phyloP scores from a whole-genome alignment of 2,888 invertebrate species.

The Mamestra brassicae region DNA sequence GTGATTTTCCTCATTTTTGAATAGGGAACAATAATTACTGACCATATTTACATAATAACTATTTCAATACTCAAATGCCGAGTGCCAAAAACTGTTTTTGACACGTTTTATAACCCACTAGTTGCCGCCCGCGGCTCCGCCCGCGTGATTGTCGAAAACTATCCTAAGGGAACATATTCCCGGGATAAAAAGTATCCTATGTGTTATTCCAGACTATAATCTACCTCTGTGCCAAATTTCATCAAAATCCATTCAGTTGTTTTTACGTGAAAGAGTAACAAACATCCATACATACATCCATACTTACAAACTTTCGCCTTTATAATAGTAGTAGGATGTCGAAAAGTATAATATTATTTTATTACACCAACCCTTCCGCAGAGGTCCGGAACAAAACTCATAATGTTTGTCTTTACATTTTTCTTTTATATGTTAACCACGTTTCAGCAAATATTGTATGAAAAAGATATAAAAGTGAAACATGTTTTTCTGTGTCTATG shows the following conservation, averaged over 20 bases:
- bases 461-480: constrained; percentile 33
- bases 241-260: too few relatives aligned
- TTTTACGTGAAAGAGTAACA: too few relatives aligned
- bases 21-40: neutral
- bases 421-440: constrained; percentile 35
- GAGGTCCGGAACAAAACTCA: constrained; percentile 29
- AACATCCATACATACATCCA: too few relatives aligned
- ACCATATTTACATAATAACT: constrained; percentile 21
- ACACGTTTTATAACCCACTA: neutral
- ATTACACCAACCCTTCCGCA: constrained; percentile 40
- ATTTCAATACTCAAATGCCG: constrained; percentile 8
- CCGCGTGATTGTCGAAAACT: too few relatives aligned
- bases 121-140: too few relatives aligned
- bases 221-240: too few relatives aligned
- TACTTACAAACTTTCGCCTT: too few relatives aligned
- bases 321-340: too few relatives aligned
- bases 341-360: constrained; percentile 27
- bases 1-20: neutral
- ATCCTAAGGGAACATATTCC: too few relatives aligned
- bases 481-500: constrained; percentile 24
- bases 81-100: constrained; percentile 9
- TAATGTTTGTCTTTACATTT: constrained; percentile 38
- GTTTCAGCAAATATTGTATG: constrained; percentile 44
- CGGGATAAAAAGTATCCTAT: too few relatives aligned
- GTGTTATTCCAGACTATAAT: too few relatives aligned